Percentiles rank a stretch among this genome's conserved stretches.
Conservation (phyloP, 2,113 vertebrate species). For the Marmota flaviventris region DNA sequence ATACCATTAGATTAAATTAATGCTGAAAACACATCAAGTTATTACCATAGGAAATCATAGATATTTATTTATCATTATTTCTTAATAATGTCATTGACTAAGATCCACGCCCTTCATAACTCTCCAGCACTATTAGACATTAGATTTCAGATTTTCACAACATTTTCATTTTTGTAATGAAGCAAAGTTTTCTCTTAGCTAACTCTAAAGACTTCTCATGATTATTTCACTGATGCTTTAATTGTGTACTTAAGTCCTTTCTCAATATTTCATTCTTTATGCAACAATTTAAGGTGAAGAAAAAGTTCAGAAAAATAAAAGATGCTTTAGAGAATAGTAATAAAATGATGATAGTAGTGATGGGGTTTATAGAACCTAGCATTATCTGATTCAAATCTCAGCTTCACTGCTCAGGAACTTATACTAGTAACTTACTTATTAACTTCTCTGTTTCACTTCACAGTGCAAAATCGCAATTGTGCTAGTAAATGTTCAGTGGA, state of each 20-base stretch:
- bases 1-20: not conserved
- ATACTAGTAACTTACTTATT: not conserved
- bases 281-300: not conserved
- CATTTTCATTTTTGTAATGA: not conserved
- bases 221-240: not conserved
- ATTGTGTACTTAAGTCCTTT: not conserved
- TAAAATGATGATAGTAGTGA: not conserved
- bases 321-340: not conserved
- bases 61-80: constrained; percentile 31
- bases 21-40: constrained; percentile 3
- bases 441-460: not conserved
- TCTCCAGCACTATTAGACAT: not conserved
- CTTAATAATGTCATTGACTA: not conserved
- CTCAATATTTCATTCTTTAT: not conserved
- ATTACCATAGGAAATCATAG: not conserved
- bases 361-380: not conserved
- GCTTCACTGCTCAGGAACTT: not conserved
- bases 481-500: not conserved
- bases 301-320: constrained; percentile 6
- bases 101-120: not conserved
- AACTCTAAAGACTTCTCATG: not conserved
- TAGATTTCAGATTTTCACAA: not conserved
- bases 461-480: not conserved
- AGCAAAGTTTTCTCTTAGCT: not conserved
- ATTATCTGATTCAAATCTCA: not conserved